Conservation (phyloP, 2,888 invertebrate genomes). For the Stictocephala bisonia region DNA sequence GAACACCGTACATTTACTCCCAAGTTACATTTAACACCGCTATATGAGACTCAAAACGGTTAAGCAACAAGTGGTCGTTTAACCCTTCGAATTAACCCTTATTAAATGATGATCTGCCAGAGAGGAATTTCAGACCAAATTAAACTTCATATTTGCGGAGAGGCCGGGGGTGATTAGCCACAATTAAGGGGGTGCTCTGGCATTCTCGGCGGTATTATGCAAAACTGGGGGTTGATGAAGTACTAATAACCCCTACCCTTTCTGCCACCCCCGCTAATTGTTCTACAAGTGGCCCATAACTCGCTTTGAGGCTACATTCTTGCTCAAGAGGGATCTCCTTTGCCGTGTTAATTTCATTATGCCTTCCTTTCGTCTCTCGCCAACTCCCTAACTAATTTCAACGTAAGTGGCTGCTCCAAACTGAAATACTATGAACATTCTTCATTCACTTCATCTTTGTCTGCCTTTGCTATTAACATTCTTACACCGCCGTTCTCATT, state of each 20-base stretch:
- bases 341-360: conserved; percentile 23
- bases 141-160: conserved; percentile 37
- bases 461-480: no score
- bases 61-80: conserved; percentile 26
- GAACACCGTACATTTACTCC: no score
- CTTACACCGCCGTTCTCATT: no score
- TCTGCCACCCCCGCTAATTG: conserved; percentile 22
- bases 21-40: no score
- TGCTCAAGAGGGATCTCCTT: no score
- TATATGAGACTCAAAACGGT: no score
- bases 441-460: no score
- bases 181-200: conserved; percentile 32
- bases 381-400: no score
- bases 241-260: conserved; percentile 16
- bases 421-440: no score
- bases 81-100: conserved; percentile 39
- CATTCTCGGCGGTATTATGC: conserved; percentile 34
- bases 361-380: neutral
- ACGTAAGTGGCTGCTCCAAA: no score
- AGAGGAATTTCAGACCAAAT: conserved; percentile 33
- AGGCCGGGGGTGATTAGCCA: conserved; percentile 21
- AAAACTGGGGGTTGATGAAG: conserved; percentile 30
- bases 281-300: conserved; percentile 39
- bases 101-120: conserved; percentile 22
- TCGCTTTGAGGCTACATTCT: no score